A percentile compares a stretch with the other conserved stretches of the same genome.
Conservation (phyloP, 2,113 vertebrate species). For the Amphiprion percula region DNA sequence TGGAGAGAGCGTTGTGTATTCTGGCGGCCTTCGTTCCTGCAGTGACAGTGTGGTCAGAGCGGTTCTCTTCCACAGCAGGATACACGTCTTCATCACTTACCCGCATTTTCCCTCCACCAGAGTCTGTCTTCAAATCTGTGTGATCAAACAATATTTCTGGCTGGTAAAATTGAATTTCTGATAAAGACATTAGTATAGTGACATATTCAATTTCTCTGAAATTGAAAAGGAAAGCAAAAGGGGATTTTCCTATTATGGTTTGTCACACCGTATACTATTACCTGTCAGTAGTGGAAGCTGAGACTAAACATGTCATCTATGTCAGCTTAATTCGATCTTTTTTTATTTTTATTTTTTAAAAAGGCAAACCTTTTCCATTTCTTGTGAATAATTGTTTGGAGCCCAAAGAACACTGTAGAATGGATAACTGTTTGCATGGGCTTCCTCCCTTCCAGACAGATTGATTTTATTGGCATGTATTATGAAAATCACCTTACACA, state of each 20-base stretch:
- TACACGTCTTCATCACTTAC: conserved; percentile 37
- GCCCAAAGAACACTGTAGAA: too few relatives aligned
- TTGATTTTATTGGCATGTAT: not conserved
- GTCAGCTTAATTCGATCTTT: not conserved
- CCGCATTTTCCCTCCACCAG: not conserved
- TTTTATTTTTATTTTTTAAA: too few relatives aligned
- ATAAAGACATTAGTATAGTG: too few relatives aligned
- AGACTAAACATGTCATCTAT: not conserved
- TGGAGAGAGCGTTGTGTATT: conserved; percentile 4
- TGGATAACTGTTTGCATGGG: not conserved
- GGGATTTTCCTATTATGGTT: not conserved
- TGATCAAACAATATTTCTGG: not conserved
- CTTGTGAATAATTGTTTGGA: too few relatives aligned
- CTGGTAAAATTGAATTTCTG: not conserved
- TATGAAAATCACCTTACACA: not conserved
- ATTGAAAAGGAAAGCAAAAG: not conserved
- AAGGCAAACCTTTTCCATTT: too few relatives aligned
- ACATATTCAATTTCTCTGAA: not conserved
- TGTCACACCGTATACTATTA: not conserved
- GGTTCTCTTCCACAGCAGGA: conserved; percentile 29
- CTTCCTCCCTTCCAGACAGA: conserved; percentile 5
- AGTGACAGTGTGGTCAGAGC: not conserved
- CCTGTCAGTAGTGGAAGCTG: too few relatives aligned
- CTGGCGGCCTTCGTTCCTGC: conserved; percentile 25
- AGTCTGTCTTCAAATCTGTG: not conserved